Evolutionary conservation across 1,140 invertebrate species (phyloP).

Genomic region (Tetranychus urticae): DNA sequence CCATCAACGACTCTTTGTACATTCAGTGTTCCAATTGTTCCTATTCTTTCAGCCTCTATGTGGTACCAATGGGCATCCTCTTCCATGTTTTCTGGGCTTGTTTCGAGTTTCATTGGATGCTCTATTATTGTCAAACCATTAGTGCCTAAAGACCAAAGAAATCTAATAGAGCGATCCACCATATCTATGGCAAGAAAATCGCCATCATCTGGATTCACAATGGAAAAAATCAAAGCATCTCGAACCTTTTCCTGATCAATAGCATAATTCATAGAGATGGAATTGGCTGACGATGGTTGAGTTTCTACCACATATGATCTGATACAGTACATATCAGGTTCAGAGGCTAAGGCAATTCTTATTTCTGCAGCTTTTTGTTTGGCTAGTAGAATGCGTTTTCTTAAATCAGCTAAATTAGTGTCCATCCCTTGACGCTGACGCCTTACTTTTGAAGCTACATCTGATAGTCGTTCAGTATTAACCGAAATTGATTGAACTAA

Average conservation of each 20-base stretch:
- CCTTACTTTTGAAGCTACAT: constrained; percentile 11
- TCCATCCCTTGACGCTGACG: constrained; percentile 20
- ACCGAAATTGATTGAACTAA: constrained; percentile 12
- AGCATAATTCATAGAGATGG: constrained; percentile 38
- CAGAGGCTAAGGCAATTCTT: constrained; percentile 39
- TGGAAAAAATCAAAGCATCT: constrained; percentile 38
- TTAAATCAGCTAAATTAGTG: constrained; percentile 35
- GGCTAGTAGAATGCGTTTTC: constrained; percentile 45
- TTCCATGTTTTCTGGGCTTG: constrained; percentile 26
- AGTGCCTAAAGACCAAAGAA: constrained; percentile 45
- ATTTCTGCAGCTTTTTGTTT: constrained; percentile 55
- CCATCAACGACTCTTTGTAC: constrained; percentile 13
- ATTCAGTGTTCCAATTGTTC: constrained; percentile 17
- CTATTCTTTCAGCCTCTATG: constrained; percentile 32
- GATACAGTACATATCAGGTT: constrained; percentile 31
- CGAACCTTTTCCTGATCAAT: constrained; percentile 28
- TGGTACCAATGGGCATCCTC: constrained; percentile 45
- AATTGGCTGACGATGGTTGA: constrained; percentile 41
- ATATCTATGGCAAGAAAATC: constrained; percentile 59
- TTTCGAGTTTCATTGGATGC: constrained; percentile 31
- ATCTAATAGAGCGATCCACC: constrained; percentile 41
- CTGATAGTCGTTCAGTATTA: constrained; percentile 10
- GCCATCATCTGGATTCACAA: constrained; percentile 23
- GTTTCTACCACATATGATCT: constrained; percentile 39
- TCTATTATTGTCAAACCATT: constrained; percentile 29